Percentiles rank a stretch among this genome's conserved stretches.
These are phyloP conservation scores for Aplochiton taeniatus DNA, from an alignment of 2,797 vertebrate genomes.

Conservation along the genomic window DNA sequence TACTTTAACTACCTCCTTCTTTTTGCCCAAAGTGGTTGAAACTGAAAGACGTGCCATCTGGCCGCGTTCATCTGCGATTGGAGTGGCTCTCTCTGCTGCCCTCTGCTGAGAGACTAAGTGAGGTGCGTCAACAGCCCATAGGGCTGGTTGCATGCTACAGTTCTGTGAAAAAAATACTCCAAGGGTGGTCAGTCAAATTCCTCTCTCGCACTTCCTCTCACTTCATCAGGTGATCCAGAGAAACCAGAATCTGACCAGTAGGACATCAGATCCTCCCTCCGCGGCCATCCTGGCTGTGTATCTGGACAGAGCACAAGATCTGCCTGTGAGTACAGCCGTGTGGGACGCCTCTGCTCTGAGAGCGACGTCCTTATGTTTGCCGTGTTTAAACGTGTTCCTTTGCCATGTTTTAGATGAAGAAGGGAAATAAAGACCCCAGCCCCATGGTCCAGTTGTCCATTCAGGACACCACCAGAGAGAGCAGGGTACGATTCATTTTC, in stretches of 20 bases:
- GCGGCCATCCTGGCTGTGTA: slow-evolving; percentile 90
- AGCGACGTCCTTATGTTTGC: background rate
- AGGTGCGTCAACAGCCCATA: slow-evolving; percentile 69
- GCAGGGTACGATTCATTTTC: slow-evolving; percentile 73
- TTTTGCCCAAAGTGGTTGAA: slow-evolving; percentile 83
- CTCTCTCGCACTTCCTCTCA: background rate
- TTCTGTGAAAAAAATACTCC: background rate
- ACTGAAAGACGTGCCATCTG: slow-evolving; percentile 80
- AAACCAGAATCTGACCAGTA: slow-evolving; percentile 79
- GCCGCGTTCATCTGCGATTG: slow-evolving; percentile 86
- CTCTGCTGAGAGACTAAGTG: slow-evolving; percentile 82
- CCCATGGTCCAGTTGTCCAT: slow-evolving; percentile 88
- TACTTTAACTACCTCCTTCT: slow-evolving; percentile 21
- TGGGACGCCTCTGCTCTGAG: background rate
- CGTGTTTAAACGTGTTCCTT: background rate
- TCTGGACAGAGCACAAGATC: slow-evolving; percentile 84
- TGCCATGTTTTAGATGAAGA: slow-evolving; percentile 80
- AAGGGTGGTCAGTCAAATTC: background rate
- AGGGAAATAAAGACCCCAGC: slow-evolving; percentile 87
- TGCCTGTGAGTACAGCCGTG: slow-evolving; percentile 80
- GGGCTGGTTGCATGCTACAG: background rate
- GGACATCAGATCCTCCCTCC: slow-evolving; percentile 82
- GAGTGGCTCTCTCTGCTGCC: slow-evolving; percentile 90
- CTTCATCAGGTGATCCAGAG: slow-evolving; percentile 81
- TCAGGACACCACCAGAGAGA: slow-evolving; percentile 87